Evolutionary conservation across 2,113 vertebrate genomes (phyloP), one percentile per base, ranked within the genome.

Genomic region (Nesospiza acunhae): DNA sequence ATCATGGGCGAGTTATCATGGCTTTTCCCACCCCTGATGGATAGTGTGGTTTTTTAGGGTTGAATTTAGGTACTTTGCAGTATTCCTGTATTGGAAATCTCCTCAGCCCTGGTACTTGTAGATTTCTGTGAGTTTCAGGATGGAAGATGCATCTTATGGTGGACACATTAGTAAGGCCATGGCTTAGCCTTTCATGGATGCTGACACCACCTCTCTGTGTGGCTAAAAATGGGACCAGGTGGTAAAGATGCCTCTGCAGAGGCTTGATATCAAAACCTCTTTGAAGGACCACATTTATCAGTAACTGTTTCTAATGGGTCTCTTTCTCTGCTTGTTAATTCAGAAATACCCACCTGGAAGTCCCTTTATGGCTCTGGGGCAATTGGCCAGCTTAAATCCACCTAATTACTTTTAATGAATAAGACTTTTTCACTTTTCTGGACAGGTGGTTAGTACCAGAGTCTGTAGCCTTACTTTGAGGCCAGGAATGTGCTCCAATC

Each of bases 341-440:
- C 74, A 94, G 82, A 96, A 93, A 93, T 75, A 86, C 49, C 55
- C 75, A 69, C 30, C 33, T 6, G 15, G 76, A 95, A 86, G 6
- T 35, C 76, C 39, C 46, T 93, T 93, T 88, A 82, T 63, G 84
- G 58, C 68, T 81, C 18, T 23, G 68, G 78, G 93, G 77, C 87
- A 94, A 90, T 87, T 95, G 95, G 46, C 50, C 92, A 67, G 81
- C 74, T 96, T 75, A 95, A 96, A 87, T 79, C 70, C 31, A 87
- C 41, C 52, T 91, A 74, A n/a, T 95, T 97, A 84, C 75, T 94
- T 81, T 81, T 81, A 95, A 95, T 89, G 74, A 96, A 35, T 84
- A 39, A 53, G 82, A 56, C 39, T 39, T 92, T 86, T 53, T 52
- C 58, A 82, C 70, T 96, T 87, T 77, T 89, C 73, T 84, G 81